A percentile compares a stretch with the other conserved stretches of the same genome.
phyloP scores from a whole-genome alignment of 2,113 vertebrate genomes.

The Lophius piscatorius region DNA sequence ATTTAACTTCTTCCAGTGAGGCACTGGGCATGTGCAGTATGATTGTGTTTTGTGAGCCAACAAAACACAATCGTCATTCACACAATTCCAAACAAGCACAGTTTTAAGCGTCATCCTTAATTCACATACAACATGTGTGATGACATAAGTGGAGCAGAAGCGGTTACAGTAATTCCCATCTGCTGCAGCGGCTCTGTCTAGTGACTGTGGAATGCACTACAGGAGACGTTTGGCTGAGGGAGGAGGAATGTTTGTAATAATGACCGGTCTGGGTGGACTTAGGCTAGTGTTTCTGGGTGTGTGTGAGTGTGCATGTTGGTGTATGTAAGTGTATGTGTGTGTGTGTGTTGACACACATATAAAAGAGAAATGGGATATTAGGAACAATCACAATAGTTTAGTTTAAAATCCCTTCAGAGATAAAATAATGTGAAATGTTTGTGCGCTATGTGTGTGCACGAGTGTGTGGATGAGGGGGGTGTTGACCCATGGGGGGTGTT shows the following conservation, averaged over 20 bases:
- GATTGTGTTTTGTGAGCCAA: neutral
- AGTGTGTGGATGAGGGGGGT: neutral
- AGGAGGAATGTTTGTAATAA: conserved; percentile 72
- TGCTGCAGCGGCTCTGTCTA: conserved; percentile 38
- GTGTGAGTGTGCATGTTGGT: conserved; percentile 25
- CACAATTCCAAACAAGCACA: conserved; percentile 35
- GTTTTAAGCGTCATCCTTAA: conserved; percentile 26
- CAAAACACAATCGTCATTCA: conserved; percentile 17
- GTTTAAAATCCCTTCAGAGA: neutral
- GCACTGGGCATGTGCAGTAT: no score
- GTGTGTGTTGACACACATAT: conserved; percentile 4
- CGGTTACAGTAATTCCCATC: conserved; percentile 52
- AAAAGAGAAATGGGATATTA: conserved; percentile 2
- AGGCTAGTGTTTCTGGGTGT: neutral
- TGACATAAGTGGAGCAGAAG: conserved; percentile 47
- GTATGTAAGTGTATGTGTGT: conserved; percentile 18
- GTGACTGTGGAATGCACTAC: conserved; percentile 67
- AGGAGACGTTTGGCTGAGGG: conserved; percentile 33
- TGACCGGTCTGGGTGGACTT: neutral
- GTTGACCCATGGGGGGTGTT: no score
- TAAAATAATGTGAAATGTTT: neutral
- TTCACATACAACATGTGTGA: conserved; percentile 23
- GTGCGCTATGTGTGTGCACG: conserved; percentile 29
- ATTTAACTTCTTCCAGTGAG: no score
- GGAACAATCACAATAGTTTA: neutral